Evolutionary conservation across 2,797 vertebrate genomes (phyloP).

Genomic region (Euphonia xanthogaster): DNA sequence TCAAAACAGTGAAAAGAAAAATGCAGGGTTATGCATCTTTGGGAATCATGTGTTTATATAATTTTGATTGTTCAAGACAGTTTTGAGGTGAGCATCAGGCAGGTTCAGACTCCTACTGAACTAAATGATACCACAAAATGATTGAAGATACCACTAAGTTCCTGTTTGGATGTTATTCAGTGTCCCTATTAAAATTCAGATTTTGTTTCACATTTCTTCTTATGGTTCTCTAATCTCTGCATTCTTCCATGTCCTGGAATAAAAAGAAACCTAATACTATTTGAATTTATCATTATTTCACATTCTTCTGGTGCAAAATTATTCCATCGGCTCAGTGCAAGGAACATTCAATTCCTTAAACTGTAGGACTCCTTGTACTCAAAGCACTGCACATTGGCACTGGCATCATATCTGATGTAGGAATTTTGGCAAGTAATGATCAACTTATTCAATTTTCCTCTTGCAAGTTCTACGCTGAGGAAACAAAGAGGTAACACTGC

Average conservation of each 20-base stretch:
- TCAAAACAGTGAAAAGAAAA: neutral
- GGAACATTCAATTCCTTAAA: neutral
- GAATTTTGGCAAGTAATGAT: neutral
- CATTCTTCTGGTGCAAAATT: neutral
- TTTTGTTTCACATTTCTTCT: neutral
- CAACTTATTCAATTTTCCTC: neutral
- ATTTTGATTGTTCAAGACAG: neutral
- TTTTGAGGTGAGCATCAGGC: neutral
- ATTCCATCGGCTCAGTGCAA: neutral
- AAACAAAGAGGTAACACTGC: neutral
- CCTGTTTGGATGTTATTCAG: neutral
- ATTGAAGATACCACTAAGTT: neutral
- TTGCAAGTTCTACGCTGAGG: neutral
- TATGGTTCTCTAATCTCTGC: neutral
- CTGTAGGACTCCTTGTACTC: neutral
- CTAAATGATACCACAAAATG: neutral
- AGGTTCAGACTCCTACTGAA: neutral
- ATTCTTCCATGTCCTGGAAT: neutral
- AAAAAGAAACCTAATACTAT: neutral
- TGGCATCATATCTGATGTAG: neutral
- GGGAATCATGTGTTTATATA: neutral
- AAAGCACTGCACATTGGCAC: fast-evolving
- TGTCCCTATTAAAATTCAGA: neutral
- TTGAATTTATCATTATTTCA: neutral
- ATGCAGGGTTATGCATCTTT: fast-evolving